These are phyloP conservation scores for Diaperis boleti DNA, from an alignment of 2,888 invertebrate genomes.

Conservation along the genomic window DNA sequence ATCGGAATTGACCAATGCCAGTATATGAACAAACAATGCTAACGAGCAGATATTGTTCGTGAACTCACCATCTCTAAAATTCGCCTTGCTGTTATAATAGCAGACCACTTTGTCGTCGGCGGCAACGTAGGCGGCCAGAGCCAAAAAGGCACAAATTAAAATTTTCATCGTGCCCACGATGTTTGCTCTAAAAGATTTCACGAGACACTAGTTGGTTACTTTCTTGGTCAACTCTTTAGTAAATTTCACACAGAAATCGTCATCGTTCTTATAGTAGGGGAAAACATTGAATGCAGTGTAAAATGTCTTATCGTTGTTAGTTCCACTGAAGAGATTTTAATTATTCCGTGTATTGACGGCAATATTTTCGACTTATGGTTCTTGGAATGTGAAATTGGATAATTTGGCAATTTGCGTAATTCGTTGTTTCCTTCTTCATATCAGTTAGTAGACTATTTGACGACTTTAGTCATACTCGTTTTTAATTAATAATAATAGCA, in stretches of 20 bases:
- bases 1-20: no score
- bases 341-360: conserved; percentile 1
- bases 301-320: conserved; percentile 6
- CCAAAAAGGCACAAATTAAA: conserved; percentile 50
- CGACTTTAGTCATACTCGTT: not conserved
- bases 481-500: not conserved
- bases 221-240: conserved; percentile 23
- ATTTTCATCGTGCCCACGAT: conserved; percentile 43
- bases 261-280: conserved; percentile 24
- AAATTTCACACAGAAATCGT: conserved; percentile 23
- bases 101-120: conserved; percentile 75
- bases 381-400: conserved; percentile 1
- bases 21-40: no score
- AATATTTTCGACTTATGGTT: conserved; percentile 12
- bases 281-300: conserved; percentile 4
- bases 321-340: conserved; percentile 16
- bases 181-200: not conserved
- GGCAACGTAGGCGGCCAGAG: conserved; percentile 58
- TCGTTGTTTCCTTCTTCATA: conserved; percentile 10
- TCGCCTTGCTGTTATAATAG: conserved; percentile 79
- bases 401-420: conserved; percentile 18
- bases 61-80: conserved; percentile 76
- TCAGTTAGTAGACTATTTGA: not conserved
- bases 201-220: conserved; percentile 9
- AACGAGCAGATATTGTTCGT: no score